These are phyloP conservation scores for Tachyglossus aculeatus DNA, from an alignment of 2,797 vertebrate genomes.

Conservation along the genomic window DNA sequence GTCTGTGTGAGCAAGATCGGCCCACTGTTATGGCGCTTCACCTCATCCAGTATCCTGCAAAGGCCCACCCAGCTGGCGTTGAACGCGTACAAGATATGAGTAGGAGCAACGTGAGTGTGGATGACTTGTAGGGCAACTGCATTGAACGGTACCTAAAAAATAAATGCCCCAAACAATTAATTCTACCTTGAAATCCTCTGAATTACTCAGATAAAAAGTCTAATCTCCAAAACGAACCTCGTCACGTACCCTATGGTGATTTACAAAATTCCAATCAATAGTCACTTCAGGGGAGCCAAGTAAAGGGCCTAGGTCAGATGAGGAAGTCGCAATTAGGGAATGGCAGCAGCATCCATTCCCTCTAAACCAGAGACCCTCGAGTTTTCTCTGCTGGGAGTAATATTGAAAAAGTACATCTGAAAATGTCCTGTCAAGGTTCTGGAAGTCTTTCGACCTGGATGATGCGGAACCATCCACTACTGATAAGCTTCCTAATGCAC, in stretches of 20 bases:
- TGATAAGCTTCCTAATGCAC: neutral
- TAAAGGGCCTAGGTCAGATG: no score
- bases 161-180: fast-evolving
- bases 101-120: constrained; percentile 86
- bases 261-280: no score
- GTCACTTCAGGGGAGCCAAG: no score
- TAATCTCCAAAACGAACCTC: no score
- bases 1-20: constrained; percentile 87
- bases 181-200: neutral
- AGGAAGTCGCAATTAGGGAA: neutral
- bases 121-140: constrained; percentile 83
- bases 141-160: constrained; percentile 85
- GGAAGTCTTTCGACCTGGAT: neutral
- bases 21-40: constrained; percentile 70
- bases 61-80: constrained; percentile 91
- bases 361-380: neutral
- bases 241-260: no score
- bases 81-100: constrained; percentile 85
- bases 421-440: fast-evolving
- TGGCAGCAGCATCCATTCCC: no score
- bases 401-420: fast-evolving
- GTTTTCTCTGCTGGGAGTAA: neutral
- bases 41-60: constrained; percentile 85
- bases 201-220: no score
- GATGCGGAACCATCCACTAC: neutral